Conservation (phyloP, 2,113 vertebrate genomes). For the Balaeniceps rex region DNA sequence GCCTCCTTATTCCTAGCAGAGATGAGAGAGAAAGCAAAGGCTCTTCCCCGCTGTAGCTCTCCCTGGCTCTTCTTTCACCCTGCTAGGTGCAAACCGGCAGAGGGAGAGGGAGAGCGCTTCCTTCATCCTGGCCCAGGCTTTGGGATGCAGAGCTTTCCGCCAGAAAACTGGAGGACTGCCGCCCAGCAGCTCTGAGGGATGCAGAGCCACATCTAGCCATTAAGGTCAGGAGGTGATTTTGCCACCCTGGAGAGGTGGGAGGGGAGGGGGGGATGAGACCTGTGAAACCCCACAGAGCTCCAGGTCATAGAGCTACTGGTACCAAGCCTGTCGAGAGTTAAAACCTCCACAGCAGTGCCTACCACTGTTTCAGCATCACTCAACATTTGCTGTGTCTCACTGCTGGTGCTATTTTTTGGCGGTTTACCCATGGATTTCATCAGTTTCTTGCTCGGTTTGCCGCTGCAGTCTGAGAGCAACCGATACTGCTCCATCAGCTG, state of each 20-base stretch:
- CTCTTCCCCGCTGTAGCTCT: background rate
- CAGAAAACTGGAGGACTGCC: background rate
- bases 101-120: background rate
- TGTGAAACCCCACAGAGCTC: background rate
- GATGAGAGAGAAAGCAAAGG: background rate
- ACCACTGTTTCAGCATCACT: background rate
- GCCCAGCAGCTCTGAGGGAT: background rate
- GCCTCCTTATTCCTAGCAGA: background rate
- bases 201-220: background rate
- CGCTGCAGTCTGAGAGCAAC: background rate
- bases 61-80: background rate
- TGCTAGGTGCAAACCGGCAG: background rate
- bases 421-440: background rate
- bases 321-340: background rate
- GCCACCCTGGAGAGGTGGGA: background rate
- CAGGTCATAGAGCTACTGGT: background rate
- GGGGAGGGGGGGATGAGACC: background rate
- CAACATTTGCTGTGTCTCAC: fast-evolving
- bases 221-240: background rate
- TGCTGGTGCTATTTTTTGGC: background rate
- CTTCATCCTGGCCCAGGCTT: background rate
- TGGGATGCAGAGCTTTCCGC: fast-evolving
- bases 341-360: background rate
- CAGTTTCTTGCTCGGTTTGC: background rate
- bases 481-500: background rate